A percentile compares a stretch with the other conserved stretches of the same genome.
Conservation (phyloP, 1,140 invertebrate genomes). For the Leptopilina boulardi region DNA sequence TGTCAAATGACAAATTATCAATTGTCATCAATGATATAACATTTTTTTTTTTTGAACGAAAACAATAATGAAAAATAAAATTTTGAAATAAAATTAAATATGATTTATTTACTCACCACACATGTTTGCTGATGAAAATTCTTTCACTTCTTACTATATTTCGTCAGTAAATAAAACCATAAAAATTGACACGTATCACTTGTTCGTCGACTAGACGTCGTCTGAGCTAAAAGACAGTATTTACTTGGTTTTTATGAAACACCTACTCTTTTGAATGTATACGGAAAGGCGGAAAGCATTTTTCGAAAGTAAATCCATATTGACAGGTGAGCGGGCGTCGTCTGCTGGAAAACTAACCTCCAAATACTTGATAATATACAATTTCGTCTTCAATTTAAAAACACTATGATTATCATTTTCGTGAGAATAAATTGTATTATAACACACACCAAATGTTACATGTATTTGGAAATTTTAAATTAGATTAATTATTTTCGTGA, state of each 20-base stretch:
- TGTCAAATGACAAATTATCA: too few relatives aligned
- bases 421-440: too few relatives aligned
- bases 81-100: background rate
- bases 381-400: too few relatives aligned
- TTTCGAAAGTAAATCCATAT: conserved; percentile 5
- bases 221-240: conserved; percentile 13
- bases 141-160: background rate
- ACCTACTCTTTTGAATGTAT: conserved; percentile 1
- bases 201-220: background rate
- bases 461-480: too few relatives aligned
- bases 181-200: conserved; percentile 22
- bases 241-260: conserved; percentile 6
- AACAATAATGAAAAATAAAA: background rate
- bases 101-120: conserved; percentile 24
- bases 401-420: too few relatives aligned
- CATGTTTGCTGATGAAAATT: conserved; percentile 11
- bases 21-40: background rate
- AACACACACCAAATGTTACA: too few relatives aligned
- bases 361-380: too few relatives aligned
- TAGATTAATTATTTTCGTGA: too few relatives aligned
- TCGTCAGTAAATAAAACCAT: background rate
- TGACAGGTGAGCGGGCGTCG: background rate
- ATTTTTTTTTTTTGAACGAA: background rate
- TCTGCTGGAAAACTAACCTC: background rate
- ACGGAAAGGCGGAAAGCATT: too few relatives aligned